Conservation (phyloP, 2,888 invertebrate species). For the Clusia tigrina region DNA sequence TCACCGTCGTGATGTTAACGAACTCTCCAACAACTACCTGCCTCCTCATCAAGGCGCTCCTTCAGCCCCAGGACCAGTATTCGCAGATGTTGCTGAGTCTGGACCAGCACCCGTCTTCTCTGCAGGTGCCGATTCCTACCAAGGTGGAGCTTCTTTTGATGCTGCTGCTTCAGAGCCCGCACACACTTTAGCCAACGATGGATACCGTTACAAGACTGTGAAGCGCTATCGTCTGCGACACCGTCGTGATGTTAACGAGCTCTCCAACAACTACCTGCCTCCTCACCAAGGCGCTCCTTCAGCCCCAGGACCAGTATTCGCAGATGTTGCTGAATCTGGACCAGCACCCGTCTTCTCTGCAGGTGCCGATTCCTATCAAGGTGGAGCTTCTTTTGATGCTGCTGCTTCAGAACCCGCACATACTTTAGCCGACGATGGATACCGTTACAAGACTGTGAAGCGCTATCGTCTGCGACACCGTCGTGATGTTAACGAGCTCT, state of each 20-base stretch:
- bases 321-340: too few species aligned
- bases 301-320: constrained; percentile 14
- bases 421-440: constrained; percentile 34
- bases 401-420: constrained; percentile 18
- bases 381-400: constrained; percentile 21
- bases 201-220: constrained; percentile 42
- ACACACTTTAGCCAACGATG: constrained; percentile 38
- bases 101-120: constrained; percentile 24
- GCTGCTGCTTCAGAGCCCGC: background rate
- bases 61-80: constrained; percentile 28
- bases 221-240: constrained; percentile 35
- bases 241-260: constrained; percentile 39
- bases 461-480: constrained; percentile 54
- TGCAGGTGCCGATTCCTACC: constrained; percentile 11
- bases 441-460: constrained; percentile 36
- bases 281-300: constrained; percentile 20
- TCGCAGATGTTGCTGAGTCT: constrained; percentile 11
- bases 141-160: too few species aligned
- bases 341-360: too few species aligned
- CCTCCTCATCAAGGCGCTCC: constrained; percentile 34
- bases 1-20: constrained; percentile 51
- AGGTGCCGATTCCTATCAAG: too few species aligned
- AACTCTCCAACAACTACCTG: constrained; percentile 48
- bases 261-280: constrained; percentile 32
- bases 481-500: constrained; percentile 39